Base-by-base conservation (phyloP, 2,888 invertebrate species). In the Quadriops clusia region DNA sequence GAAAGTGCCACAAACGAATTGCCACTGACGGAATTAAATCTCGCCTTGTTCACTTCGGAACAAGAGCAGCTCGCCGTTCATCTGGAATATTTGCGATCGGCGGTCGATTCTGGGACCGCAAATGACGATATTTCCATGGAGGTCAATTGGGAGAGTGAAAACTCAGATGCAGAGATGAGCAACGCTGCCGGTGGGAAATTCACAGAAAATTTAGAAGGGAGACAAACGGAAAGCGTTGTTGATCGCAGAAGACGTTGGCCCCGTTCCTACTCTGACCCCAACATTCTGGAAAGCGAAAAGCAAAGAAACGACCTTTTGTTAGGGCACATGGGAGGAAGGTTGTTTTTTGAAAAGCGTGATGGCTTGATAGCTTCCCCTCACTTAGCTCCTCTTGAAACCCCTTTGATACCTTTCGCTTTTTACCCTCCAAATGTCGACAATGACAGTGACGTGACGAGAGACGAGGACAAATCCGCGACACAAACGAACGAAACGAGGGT, bases 1-100 rank as follows among this genome's bases (percentile, higher is more conserved):
- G 69, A 70, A 53, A 74, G 73, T 30, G 68, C 75, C n/a, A 75
- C 74, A 39, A 77, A 76, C 61, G 76, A 77, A 59, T 59, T 77
- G 47, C 76, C 76, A 33, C 57, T 76, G 45, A 75, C 75, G 35
- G 70, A 58, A 43, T 41, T 58, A 16, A 60, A 60, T 46, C 41
- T 60, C 29, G 56, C 56, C 7, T 34, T 58, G 18, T 58, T 60
- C 36, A 58, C 58, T 2, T 54, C 56, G 3, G 52, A 43, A 29
- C 36, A 36, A 30, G 57, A 58, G 37, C 38, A 56, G 27, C 57
- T 56, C 25, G 37, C 57, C 30, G 51, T 51, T 13, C 54, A 57
- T 38, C 47, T 57, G 23, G 50, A 42, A 34, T 53, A 54, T 35
- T 43, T 40, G 5, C 45, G 39, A 22, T 36, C 27, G n/a, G 10